These are phyloP conservation scores for Anagyrus pseudococci DNA, from an alignment of 2,888 invertebrate genomes.

Conservation along the genomic window DNA sequence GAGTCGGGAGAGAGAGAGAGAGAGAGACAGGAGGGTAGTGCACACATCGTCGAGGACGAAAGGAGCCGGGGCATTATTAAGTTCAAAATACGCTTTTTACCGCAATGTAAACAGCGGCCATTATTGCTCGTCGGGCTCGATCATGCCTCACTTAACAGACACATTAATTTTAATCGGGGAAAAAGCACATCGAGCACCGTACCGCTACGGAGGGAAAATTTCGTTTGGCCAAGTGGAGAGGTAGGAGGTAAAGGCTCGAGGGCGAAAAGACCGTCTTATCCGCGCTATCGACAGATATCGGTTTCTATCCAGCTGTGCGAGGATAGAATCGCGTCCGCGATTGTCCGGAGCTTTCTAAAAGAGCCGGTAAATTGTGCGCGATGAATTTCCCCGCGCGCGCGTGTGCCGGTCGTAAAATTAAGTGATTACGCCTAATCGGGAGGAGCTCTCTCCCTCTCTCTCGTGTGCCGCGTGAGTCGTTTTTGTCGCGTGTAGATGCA, in stretches of 20 bases:
- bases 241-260: no score
- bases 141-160: neutral
- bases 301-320: neutral
- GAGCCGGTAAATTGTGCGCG: neutral
- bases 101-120: no score
- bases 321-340: neutral
- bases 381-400: conserved; percentile 10
- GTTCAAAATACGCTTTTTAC: no score
- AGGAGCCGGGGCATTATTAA: no score
- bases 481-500: neutral
- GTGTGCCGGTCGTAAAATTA: conserved; percentile 27
- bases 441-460: neutral
- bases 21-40: no score
- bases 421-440: conserved; percentile 19
- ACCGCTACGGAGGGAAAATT: neutral
- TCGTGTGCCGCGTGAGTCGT: no score
- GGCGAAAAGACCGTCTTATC: no score
- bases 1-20: no score
- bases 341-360: conserved; percentile 17
- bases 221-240: conserved; percentile 17
- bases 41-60: no score
- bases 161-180: conserved; percentile 7
- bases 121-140: no score
- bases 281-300: no score
- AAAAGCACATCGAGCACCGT: no score